Conservation (phyloP, 2,888 invertebrate species). For the Eupithecia exiguata region DNA sequence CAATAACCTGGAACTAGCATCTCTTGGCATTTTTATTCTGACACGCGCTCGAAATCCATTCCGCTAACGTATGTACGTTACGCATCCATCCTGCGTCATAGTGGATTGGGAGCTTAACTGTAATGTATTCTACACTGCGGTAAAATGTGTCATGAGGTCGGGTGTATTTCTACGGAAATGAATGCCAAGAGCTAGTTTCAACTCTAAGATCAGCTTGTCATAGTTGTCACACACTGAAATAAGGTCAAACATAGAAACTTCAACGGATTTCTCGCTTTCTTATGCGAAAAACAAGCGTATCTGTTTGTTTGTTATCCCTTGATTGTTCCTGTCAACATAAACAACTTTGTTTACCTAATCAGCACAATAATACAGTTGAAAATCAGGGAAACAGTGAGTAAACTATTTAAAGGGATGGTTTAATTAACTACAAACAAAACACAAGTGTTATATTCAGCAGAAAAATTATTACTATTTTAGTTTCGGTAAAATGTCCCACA, state of each 20-base stretch:
- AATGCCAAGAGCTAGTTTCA: constrained; percentile 3
- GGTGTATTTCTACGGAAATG: constrained; percentile 9
- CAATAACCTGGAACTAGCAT: background rate
- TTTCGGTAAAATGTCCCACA: background rate
- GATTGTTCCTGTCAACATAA: constrained; percentile 6
- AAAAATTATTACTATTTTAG: background rate
- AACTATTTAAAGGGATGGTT: background rate
- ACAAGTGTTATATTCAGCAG: background rate
- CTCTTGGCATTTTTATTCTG: background rate
- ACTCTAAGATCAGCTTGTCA: background rate
- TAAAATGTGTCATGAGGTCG: constrained; percentile 28
- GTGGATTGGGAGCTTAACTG: background rate
- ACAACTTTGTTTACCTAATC: background rate
- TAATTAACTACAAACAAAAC: background rate
- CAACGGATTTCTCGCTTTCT: background rate
- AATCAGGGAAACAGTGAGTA: background rate
- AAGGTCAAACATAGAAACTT: constrained; percentile 3
- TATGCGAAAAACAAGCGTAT: background rate
- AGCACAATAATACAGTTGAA: background rate
- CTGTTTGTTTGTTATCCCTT: background rate
- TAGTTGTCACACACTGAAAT: constrained; percentile 1
- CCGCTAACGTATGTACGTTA: background rate
- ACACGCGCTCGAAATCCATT: background rate
- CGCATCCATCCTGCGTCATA: background rate
- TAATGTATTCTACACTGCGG: constrained; percentile 14